Evolutionary conservation across 2,797 vertebrate genomes (phyloP), one percentile per base, ranked within the genome.

Genomic region (Masticophis lateralis): DNA sequence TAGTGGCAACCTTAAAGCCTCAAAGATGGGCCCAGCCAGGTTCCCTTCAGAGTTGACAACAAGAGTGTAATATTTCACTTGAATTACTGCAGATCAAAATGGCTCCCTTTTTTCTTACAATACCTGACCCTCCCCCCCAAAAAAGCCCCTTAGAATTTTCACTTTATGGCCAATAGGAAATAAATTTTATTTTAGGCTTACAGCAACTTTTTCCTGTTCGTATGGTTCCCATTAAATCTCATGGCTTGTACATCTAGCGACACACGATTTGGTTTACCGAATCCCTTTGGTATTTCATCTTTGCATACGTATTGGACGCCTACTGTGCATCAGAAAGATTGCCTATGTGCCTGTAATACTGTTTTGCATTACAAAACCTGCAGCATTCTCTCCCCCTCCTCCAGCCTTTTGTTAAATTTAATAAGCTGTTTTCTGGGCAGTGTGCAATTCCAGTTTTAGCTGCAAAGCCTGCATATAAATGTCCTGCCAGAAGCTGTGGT

Each of bases 361-460:
- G 37, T 11, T 95, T 94, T 91, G 51, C 57, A 92, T 79, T 92
- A 92, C 18, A 69, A 95, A 94, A 92, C 8, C 18, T 32, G 9
- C 27, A 53, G 25, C 87, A 51, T 92, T 92, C 91, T 56, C 12
- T 5, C 47, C 66, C 28, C 90, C 86, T 37, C 53, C 74, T 74
- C 51, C 25, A 10, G 43, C 47, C 83, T 55, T 95, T 94, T 89
- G 20, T 86, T 94, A 92, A 88, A 90, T 69, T 63, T 94, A 90
- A 90, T 90, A 94, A 92, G 89, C 91, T 92, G 57, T 83, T 86
- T 69, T 92, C 63, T 66, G 53, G 91, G 88, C 37, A 69, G 91
- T 51, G 27, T 59, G 22, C 93, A 79, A 55, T 91, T 83, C 86
- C 63, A 56, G 66, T 18, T 56, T 51, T 5, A 59, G 63, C 69